Conservation (phyloP, 37 sponge, comb jelly and placozoan genomes). For the Dysidea cf. avara region DNA sequence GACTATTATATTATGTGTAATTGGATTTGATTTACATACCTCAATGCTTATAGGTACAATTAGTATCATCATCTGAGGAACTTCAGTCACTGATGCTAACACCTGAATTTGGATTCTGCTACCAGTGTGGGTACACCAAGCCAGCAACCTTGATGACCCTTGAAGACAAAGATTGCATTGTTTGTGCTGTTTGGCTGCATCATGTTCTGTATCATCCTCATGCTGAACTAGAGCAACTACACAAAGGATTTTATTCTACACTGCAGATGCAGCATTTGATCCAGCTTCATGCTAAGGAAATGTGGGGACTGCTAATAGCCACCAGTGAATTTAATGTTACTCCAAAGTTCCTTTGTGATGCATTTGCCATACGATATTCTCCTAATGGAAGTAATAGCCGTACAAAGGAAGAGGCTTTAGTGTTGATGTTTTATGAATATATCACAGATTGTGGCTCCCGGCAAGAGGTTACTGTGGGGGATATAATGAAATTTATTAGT, state of each 20-base stretch:
- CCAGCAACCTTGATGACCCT: neutral
- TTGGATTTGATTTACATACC: too few relatives aligned
- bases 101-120: slow-evolving; percentile 12
- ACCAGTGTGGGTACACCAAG: slow-evolving; percentile 5
- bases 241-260: neutral
- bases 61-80: neutral
- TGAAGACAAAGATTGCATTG: neutral
- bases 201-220: neutral
- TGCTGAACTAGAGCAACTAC: slow-evolving; percentile 12
- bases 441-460: neutral
- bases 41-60: slow-evolving; percentile 3
- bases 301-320: neutral
- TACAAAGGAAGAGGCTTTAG: neutral
- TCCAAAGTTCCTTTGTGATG: neutral
- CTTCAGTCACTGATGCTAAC: neutral
- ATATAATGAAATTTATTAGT: slow-evolving; percentile 13
- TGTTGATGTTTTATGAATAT: neutral
- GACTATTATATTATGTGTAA: too few relatives aligned
- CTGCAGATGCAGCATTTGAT: slow-evolving; percentile 2
- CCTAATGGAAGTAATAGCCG: slow-evolving; percentile 4
- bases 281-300: neutral
- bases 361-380: slow-evolving; percentile 1
- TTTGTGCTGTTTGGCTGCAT: slow-evolving; percentile 7
- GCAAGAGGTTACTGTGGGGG: neutral
- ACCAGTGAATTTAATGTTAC: neutral